Conservation (phyloP, 2,113 vertebrate species). For the Casuarius casuarius region DNA sequence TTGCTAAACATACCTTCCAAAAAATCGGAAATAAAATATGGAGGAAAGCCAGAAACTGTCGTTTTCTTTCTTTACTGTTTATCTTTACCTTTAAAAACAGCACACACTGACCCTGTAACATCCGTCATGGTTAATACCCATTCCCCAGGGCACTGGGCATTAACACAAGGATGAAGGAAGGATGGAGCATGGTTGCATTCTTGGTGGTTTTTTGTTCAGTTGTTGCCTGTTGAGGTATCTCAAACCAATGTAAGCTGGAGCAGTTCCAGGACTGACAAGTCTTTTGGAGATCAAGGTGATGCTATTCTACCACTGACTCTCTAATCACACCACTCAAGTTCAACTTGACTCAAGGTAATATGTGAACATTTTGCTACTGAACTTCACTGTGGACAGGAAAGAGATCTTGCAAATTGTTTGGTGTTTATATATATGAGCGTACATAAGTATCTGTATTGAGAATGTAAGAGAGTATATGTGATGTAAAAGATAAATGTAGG, state of each 20-base stretch:
- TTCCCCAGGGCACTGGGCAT: background rate
- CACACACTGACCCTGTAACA: background rate
- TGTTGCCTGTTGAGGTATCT: background rate
- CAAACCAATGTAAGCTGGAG: background rate
- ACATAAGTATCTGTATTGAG: background rate
- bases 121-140: background rate
- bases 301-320: constrained; percentile 23
- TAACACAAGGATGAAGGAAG: background rate
- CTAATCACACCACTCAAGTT: constrained; percentile 41
- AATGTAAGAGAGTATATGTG: background rate
- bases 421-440: background rate
- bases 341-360: constrained; percentile 33
- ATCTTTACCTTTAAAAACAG: constrained; percentile 1
- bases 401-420: background rate
- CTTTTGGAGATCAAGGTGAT: constrained; percentile 42
- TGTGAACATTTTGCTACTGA: background rate
- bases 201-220: background rate
- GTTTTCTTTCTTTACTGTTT: constrained; percentile 24
- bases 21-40: constrained; percentile 23
- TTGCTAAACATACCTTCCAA: constrained; percentile 28
- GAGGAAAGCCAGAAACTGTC: constrained; percentile 28
- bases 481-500: background rate
- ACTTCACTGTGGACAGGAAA: background rate
- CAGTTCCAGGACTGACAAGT: background rate
- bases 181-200: background rate